A percentile compares a stretch with the other conserved stretches of the same genome.
Evolutionary conservation across 2,888 invertebrate species (phyloP).

Genomic region (Leptodirus hochenwartii): DNA sequence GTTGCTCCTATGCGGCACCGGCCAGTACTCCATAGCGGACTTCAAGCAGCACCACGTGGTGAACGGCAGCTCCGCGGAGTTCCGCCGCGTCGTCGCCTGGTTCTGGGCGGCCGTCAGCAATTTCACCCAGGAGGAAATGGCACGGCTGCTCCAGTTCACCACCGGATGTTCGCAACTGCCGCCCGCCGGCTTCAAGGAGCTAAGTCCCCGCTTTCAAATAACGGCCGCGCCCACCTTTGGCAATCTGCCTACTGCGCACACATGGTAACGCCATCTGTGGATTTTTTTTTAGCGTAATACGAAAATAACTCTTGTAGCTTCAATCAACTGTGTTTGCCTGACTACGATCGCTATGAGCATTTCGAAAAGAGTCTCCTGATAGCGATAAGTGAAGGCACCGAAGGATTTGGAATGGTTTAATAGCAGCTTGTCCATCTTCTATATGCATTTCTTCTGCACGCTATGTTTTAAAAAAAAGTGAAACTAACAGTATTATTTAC

Average conservation of each 20-base stretch:
- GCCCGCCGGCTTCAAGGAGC: conserved; percentile 74
- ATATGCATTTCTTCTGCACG: conserved; percentile 1
- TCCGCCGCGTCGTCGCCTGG: conserved; percentile 72
- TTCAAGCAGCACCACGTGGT: conserved; percentile 78
- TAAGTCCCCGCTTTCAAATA: conserved; percentile 83
- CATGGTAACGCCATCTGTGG: conserved; percentile 40
- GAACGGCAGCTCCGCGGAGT: conserved; percentile 64
- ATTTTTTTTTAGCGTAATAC: conserved; percentile 2
- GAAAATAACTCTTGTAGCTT: conserved; percentile 58
- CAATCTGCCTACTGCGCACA: conserved; percentile 84
- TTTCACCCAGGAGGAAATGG: conserved; percentile 85
- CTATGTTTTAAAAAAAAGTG: too few species aligned
- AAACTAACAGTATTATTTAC: too few species aligned
- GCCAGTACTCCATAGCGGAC: conserved; percentile 79
- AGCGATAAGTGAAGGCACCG: conserved; percentile 89
- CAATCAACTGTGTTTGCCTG: conserved; percentile 89
- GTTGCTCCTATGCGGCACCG: conserved; percentile 84
- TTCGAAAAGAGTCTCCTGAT: conserved; percentile 78
- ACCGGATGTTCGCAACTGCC: conserved; percentile 87
- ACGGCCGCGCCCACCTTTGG: conserved; percentile 80
- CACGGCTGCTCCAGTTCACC: conserved; percentile 77
- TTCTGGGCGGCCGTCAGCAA: conserved; percentile 81
- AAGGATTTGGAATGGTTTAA: conserved; percentile 73
- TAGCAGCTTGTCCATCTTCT: conserved; percentile 6
- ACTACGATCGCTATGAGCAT: conserved; percentile 86